These are phyloP conservation scores for Cerastis leucographa DNA, from an alignment of 2,888 invertebrate species.

Conservation along the genomic window DNA sequence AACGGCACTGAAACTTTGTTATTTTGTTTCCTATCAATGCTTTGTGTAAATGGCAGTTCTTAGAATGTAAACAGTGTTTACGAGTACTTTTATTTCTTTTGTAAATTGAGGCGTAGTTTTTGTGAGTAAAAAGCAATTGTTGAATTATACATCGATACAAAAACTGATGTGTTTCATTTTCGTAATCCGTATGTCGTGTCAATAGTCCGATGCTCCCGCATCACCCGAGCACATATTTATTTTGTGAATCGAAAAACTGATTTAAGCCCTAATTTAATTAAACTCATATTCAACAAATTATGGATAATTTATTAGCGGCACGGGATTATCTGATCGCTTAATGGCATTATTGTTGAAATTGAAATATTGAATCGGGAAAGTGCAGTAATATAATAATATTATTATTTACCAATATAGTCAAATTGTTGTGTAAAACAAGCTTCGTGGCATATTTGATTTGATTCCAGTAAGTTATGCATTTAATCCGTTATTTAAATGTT, in stretches of 20 bases:
- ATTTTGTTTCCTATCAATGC: constrained; percentile 46
- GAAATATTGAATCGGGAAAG: constrained; percentile 29
- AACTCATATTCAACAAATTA: constrained; percentile 45
- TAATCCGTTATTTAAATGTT: constrained; percentile 42
- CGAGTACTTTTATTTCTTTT: constrained; percentile 21
- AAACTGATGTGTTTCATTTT: constrained; percentile 3
- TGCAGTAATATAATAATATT: constrained; percentile 7
- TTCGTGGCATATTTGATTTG: constrained; percentile 13
- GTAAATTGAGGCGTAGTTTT: background rate
- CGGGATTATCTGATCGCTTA: constrained; percentile 42
- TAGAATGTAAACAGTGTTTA: constrained; percentile 27
- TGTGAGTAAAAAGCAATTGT: constrained; percentile 5
- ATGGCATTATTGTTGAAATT: constrained; percentile 42
- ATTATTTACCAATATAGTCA: constrained; percentile 1
- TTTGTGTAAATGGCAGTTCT: constrained; percentile 35
- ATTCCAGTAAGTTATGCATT: constrained; percentile 34
- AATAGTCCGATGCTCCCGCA: constrained; percentile 21
- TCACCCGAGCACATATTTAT: constrained; percentile 39
- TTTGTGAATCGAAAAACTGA: constrained; percentile 37
- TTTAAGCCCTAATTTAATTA: constrained; percentile 48
- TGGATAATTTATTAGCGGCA: constrained; percentile 41
- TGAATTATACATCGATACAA: constrained; percentile 15
- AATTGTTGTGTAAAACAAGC: constrained; percentile 2
- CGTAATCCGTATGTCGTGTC: constrained; percentile 18
- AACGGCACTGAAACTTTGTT: constrained; percentile 33